Percentiles rank a stretch among this genome's conserved stretches.
These are phyloP conservation scores for Latrodectus elegans DNA, from an alignment of 2,888 invertebrate species.

Conservation along the genomic window DNA sequence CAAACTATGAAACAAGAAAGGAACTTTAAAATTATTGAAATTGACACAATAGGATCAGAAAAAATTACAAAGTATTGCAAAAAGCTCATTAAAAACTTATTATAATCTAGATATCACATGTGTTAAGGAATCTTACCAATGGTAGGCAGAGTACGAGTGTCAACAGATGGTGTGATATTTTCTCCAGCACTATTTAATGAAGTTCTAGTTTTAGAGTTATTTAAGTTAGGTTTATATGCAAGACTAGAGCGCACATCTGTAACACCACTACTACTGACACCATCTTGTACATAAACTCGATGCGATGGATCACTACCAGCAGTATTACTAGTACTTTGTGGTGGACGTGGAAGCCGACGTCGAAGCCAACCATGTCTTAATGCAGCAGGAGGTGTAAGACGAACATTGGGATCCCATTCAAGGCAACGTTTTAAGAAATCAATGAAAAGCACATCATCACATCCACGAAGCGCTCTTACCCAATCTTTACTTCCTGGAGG, in stretches of 20 bases:
- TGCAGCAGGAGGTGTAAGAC: slow-evolving; percentile 93
- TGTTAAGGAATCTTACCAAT: slow-evolving; percentile 69
- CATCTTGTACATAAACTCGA: slow-evolving; percentile 42
- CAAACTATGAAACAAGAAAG: too few species aligned
- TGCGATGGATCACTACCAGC: slow-evolving; percentile 70
- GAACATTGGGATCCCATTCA: slow-evolving; percentile 96
- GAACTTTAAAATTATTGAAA: too few species aligned
- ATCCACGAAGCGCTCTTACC: slow-evolving; percentile 83
- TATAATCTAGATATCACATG: slow-evolving; percentile 69
- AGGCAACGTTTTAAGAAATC: slow-evolving; percentile 97
- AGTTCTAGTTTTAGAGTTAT: slow-evolving; percentile 51
- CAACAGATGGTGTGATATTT: slow-evolving; percentile 36
- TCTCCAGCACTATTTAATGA: slow-evolving; percentile 63
- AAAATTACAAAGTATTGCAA: slow-evolving; percentile 47
- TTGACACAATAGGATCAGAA: too few species aligned
- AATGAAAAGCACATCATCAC: slow-evolving; percentile 93
- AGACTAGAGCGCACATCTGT: slow-evolving; percentile 59
- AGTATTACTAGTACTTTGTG: slow-evolving; percentile 71
- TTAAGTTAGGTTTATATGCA: slow-evolving; percentile 37
- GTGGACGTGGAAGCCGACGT: slow-evolving; percentile 76
- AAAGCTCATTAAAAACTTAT: slow-evolving; percentile 65
- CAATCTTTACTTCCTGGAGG: slow-evolving; percentile 95
- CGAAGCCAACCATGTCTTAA: slow-evolving; percentile 89
- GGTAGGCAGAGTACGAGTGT: slow-evolving; percentile 63
- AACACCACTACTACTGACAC: slow-evolving; percentile 40